These are phyloP conservation scores for Uria aalge DNA, from an alignment of 2,113 vertebrate genomes.

Conservation along the genomic window DNA sequence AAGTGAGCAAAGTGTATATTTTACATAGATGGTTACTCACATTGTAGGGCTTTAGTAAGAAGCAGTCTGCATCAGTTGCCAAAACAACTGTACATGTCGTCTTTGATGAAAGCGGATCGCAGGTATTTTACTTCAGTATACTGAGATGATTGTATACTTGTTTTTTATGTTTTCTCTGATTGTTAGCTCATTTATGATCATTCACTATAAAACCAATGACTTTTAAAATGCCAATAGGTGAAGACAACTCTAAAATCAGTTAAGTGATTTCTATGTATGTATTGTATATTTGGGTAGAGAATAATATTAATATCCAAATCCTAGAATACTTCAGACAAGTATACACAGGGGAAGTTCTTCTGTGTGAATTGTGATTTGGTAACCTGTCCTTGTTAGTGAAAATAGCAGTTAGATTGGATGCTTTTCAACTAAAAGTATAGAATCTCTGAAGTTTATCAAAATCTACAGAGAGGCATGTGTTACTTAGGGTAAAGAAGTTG, in stretches of 20 bases:
- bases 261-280: neutral
- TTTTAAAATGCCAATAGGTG: neutral
- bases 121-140: slow-evolving; percentile 75
- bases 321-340: neutral
- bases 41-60: slow-evolving; percentile 79
- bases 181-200: neutral
- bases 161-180: neutral
- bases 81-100: slow-evolving; percentile 82
- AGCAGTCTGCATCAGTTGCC: slow-evolving; percentile 78
- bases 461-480: neutral
- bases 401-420: neutral
- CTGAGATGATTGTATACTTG: neutral
- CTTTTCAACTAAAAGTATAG: neutral
- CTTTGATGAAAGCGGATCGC: slow-evolving; percentile 83
- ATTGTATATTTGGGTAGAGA: neutral
- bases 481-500: neutral
- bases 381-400: neutral
- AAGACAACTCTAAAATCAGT: neutral
- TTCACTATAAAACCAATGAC: neutral
- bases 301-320: neutral
- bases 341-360: neutral
- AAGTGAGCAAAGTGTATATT: neutral
- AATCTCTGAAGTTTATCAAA: neutral
- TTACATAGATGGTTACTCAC: neutral
- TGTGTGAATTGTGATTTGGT: neutral